Percentiles rank a stretch among this genome's conserved stretches.
Evolutionary conservation across 1,140 invertebrate species (phyloP).

Genomic region (Cyphomyrmex costatus): DNA sequence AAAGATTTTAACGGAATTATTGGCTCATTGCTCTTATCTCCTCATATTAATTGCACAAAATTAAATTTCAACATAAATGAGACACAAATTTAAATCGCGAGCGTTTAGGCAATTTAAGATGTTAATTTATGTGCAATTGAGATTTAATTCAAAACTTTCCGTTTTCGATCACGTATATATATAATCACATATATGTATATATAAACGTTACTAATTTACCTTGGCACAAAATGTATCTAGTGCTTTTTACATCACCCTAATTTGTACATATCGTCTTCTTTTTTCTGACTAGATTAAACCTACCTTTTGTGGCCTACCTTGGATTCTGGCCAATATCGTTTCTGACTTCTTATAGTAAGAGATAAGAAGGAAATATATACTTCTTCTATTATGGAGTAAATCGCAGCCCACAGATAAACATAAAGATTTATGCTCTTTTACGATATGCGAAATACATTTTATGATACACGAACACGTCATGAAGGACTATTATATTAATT

Average conservation of each 20-base stretch:
- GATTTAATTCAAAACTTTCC: not conserved
- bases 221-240: not conserved
- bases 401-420: not conserved
- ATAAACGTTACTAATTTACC: not conserved
- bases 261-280: not conserved
- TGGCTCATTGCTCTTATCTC: too few species aligned
- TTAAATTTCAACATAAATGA: not conserved
- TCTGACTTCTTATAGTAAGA: not conserved
- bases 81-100: not conserved
- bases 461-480: not conserved
- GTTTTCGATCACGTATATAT: not conserved
- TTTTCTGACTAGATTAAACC: not conserved
- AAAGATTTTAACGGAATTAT: too few species aligned
- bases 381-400: not conserved
- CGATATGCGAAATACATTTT: not conserved
- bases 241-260: not conserved
- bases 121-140: not conserved
- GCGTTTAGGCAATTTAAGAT: not conserved
- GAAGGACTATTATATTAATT: not conserved
- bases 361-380: not conserved
- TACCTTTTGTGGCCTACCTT: not conserved
- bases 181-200: not conserved
- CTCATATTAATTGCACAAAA: too few species aligned
- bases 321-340: not conserved
- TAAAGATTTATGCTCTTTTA: not conserved